These are phyloP conservation scores for Neelides sp. DNA, from an alignment of 1,140 invertebrate species.

Conservation along the genomic window DNA sequence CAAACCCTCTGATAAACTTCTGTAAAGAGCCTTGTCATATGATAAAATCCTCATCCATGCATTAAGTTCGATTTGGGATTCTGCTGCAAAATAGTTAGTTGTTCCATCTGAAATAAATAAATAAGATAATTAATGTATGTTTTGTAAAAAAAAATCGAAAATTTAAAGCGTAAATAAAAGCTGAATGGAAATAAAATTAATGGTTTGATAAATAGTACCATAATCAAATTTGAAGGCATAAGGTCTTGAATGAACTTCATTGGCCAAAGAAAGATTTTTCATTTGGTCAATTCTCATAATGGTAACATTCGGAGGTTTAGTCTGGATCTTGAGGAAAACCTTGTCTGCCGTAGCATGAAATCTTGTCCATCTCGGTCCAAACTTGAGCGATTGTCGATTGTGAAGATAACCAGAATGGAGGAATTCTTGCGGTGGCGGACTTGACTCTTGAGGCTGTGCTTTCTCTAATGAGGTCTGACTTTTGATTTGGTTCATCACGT, in stretches of 20 bases:
- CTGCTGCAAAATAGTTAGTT: constrained; percentile 25
- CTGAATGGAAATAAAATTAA: neutral
- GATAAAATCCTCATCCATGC: constrained; percentile 20
- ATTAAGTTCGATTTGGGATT: constrained; percentile 23
- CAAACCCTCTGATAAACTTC: neutral
- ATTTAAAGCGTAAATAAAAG: neutral
- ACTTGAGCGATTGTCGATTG: constrained; percentile 16
- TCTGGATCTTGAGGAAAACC: no score
- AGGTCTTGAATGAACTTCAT: constrained; percentile 28
- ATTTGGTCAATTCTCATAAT: no score
- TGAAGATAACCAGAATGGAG: constrained; percentile 17
- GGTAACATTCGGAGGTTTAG: no score
- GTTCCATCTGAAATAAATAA: constrained; percentile 14
- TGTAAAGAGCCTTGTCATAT: no score
- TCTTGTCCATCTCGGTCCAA: constrained; percentile 23
- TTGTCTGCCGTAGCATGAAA: constrained; percentile 6
- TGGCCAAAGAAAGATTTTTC: constrained; percentile 18
- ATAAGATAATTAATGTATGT: neutral
- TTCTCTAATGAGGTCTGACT: no score
- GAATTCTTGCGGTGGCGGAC: neutral
- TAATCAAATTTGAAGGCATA: constrained; percentile 30
- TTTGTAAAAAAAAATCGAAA: neutral
- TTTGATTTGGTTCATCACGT: no score
- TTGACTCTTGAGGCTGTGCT: neutral
- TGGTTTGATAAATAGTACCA: constrained; percentile 4